Conservation (phyloP, 1,140 invertebrate genomes). For the Anthonomus grandis region DNA sequence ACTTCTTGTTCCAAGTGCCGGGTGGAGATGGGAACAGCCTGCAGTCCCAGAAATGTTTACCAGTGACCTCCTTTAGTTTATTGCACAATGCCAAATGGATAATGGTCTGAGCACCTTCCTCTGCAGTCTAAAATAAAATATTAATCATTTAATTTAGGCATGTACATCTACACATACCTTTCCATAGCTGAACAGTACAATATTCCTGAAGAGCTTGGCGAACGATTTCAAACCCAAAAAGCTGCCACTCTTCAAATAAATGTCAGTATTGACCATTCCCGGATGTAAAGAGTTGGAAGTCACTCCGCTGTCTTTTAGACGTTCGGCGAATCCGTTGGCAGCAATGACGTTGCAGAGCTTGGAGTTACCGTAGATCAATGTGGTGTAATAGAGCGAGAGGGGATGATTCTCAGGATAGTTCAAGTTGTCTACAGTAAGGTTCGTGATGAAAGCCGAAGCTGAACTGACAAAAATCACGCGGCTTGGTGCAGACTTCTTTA, state of each 20-base stretch:
- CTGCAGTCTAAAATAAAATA: conserved; percentile 51
- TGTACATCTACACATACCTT: conserved; percentile 23
- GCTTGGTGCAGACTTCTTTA: conserved; percentile 42
- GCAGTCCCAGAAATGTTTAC: conserved; percentile 68
- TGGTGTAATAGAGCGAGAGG: conserved; percentile 25
- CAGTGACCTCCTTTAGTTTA: conserved; percentile 56
- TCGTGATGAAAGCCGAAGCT: conserved; percentile 33
- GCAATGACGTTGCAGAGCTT: conserved; percentile 44
- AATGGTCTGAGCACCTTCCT: conserved; percentile 64
- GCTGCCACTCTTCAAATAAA: conserved; percentile 38
- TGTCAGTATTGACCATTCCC: conserved; percentile 52
- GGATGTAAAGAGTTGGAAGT: conserved; percentile 55
- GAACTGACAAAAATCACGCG: conserved; percentile 46
- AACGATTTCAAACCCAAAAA: conserved; percentile 31
- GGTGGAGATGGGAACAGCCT: conserved; percentile 33
- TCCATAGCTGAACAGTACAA: conserved; percentile 30
- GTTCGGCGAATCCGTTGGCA: conserved; percentile 42
- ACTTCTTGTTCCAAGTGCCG: conserved; percentile 37
- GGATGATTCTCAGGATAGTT: conserved; percentile 35
- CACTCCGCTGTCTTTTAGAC: conserved; percentile 44
- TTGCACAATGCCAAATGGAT: conserved; percentile 61
- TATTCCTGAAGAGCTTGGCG: conserved; percentile 20
- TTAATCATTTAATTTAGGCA: not conserved
- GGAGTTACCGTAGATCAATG: conserved; percentile 40
- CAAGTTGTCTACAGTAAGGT: conserved; percentile 35